These are phyloP conservation scores for Procambarus virginalis DNA, from an alignment of 1,140 invertebrate species.

Conservation along the genomic window DNA sequence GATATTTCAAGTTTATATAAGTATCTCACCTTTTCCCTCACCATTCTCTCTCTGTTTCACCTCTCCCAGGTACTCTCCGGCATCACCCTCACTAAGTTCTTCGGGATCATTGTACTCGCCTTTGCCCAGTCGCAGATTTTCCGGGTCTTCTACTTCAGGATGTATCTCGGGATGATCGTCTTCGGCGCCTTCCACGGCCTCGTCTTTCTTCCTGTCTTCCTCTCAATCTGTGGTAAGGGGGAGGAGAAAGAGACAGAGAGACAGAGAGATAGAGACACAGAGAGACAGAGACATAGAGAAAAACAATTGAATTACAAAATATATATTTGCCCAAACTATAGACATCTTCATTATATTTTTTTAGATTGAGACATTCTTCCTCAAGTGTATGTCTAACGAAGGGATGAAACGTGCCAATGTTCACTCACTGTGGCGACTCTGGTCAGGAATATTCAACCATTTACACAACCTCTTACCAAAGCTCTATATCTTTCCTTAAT, in stretches of 20 bases:
- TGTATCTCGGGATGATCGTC: slow-evolving; percentile 97
- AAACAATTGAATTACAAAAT: not conserved
- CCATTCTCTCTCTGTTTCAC: not conserved
- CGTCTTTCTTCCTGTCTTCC: slow-evolving; percentile 95
- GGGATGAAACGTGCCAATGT: no score
- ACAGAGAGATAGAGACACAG: not conserved
- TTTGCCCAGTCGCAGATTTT: slow-evolving; percentile 99
- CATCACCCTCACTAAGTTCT: slow-evolving; percentile 97
- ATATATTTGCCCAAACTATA: no score
- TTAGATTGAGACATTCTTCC: no score
- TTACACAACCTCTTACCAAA: no score
- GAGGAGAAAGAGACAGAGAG: not conserved
- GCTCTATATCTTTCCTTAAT: no score
- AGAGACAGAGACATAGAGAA: not conserved
- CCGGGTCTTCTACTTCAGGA: slow-evolving; percentile 78
- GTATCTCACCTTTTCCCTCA: not conserved
- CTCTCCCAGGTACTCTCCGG: slow-evolving; percentile 84
- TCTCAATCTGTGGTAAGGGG: slow-evolving; percentile 95
- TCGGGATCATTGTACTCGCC: slow-evolving; percentile 93
- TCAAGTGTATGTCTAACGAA: no score
- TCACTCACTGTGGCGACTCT: no score
- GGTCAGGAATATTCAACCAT: no score
- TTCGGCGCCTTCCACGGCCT: slow-evolving; percentile 97
- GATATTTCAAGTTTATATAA: no score
- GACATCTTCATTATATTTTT: no score